Percentiles rank a stretch among this genome's conserved stretches.
phyloP scores from a whole-genome alignment of 2,888 invertebrate species.

The Tachina grossa region DNA sequence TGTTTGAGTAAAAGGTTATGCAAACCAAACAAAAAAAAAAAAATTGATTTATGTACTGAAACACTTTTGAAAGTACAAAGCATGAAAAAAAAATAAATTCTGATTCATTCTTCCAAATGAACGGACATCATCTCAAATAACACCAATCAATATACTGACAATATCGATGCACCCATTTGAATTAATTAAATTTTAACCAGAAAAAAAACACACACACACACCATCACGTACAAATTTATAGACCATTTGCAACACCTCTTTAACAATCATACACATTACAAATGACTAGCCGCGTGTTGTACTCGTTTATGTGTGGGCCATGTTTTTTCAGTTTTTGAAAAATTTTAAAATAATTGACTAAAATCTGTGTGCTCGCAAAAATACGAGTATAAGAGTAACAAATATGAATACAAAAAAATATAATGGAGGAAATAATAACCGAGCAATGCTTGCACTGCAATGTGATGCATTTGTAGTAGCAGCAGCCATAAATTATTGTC shows the following conservation, averaged over 20 bases:
- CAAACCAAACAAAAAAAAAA: no score
- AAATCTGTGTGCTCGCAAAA: not conserved
- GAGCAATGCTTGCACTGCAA: not conserved
- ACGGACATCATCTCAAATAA: not conserved
- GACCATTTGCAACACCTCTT: not conserved
- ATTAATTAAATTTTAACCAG: not conserved
- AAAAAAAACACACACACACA: no score
- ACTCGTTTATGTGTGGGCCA: not conserved
- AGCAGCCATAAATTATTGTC: not conserved
- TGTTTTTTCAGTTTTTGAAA: not conserved
- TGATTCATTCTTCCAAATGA: not conserved
- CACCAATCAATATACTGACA: not conserved
- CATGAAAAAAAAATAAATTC: no score
- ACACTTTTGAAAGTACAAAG: not conserved
- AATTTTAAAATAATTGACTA: slow-evolving; percentile 6
- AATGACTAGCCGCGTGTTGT: not conserved
- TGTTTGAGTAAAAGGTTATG: no score
- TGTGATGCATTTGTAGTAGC: not conserved
- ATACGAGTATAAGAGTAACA: not conserved
- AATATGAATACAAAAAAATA: not conserved
- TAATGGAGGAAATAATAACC: not conserved
- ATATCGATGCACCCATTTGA: not conserved
- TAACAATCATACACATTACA: not conserved
- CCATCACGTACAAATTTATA: no score
- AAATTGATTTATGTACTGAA: not conserved